phyloP scores from a whole-genome alignment of 2,888 invertebrate genomes.

The Oconnorella tubifera region DNA sequence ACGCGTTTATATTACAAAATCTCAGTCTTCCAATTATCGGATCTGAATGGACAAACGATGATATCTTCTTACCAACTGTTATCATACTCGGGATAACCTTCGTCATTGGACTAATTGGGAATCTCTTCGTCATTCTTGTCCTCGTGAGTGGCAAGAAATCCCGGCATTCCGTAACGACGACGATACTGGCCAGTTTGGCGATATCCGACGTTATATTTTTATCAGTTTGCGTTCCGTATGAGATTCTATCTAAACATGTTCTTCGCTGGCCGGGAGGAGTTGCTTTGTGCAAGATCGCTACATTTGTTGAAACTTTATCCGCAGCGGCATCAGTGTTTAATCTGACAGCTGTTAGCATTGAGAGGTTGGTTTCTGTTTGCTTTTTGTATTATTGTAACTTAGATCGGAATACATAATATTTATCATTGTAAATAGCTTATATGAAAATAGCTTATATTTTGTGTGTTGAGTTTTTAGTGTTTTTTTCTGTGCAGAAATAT shows the following conservation, averaged over 20 bases:
- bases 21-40: background rate
- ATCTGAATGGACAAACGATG: background rate
- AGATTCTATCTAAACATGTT: background rate
- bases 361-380: too few species aligned
- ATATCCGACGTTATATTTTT: background rate
- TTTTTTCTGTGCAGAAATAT: too few species aligned
- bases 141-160: background rate
- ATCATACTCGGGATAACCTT: background rate
- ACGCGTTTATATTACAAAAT: background rate
- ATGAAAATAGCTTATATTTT: too few species aligned
- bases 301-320: background rate
- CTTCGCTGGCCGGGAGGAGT: background rate
- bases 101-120: background rate
- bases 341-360: background rate
- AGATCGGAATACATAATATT: too few species aligned
- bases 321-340: background rate
- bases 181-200: background rate
- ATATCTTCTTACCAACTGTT: background rate
- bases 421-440: too few species aligned
- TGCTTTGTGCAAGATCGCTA: background rate
- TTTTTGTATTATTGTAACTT: too few species aligned
- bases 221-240: background rate
- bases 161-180: background rate
- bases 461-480: too few species aligned
- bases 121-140: background rate